A percentile compares a stretch with the other conserved stretches of the same genome.
Conservation (phyloP, 2,113 vertebrate genomes). For the Hepsetus odoe region DNA sequence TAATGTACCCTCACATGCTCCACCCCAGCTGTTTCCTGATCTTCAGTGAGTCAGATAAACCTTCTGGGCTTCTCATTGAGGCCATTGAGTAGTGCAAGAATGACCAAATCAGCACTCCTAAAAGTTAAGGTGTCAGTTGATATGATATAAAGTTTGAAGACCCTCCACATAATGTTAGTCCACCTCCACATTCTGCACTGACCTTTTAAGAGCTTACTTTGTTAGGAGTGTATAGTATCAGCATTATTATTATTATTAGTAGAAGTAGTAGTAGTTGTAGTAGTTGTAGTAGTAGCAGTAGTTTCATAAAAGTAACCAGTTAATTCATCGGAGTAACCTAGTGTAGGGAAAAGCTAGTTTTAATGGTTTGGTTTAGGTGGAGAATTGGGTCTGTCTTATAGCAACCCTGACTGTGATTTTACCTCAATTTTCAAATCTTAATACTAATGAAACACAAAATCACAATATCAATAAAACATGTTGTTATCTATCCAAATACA, state of each 20-base stretch:
- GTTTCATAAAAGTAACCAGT: too few species aligned
- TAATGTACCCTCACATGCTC: not conserved
- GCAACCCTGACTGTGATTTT: not conserved
- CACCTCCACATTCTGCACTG: too few species aligned
- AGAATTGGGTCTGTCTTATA: not conserved
- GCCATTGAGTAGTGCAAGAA: not conserved
- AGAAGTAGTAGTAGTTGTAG: too few species aligned
- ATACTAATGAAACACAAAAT: not conserved
- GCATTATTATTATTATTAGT: too few species aligned
- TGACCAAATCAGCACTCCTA: not conserved
- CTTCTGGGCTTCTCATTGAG: not conserved
- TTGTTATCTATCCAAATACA: conserved; percentile 7
- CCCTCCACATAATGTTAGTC: too few species aligned
- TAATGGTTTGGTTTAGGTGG: not conserved
- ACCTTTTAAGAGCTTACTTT: too few species aligned
- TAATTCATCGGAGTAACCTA: too few species aligned
- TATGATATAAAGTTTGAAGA: not conserved
- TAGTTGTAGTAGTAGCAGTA: too few species aligned
- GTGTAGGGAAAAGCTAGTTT: not conserved
- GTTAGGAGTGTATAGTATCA: too few species aligned
- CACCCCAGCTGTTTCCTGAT: conserved; percentile 2
- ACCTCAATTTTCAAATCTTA: not conserved
- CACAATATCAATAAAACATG: not conserved
- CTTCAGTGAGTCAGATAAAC: not conserved
- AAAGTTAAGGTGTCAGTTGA: not conserved